Conservation (phyloP, 2,797 vertebrate species). For the Taenioides sp. region DNA sequence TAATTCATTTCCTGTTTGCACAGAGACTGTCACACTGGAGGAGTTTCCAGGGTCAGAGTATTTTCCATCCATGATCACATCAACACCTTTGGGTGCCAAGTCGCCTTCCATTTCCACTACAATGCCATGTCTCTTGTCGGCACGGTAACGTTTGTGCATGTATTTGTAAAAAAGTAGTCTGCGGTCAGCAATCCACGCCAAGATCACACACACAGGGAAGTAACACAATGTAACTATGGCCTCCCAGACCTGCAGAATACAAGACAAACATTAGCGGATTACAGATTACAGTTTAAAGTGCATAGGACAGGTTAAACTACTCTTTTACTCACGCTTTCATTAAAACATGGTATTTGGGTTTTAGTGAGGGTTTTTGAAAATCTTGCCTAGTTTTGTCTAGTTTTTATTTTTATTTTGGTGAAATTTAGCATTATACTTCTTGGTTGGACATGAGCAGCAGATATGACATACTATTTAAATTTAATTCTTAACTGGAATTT, state of each 20-base stretch:
- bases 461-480: too few relatives aligned
- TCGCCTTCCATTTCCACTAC: conserved; percentile 93
- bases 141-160: conserved; percentile 90
- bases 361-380: too few relatives aligned
- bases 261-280: background rate
- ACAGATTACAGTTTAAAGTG: background rate
- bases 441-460: too few relatives aligned
- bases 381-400: too few relatives aligned
- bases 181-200: conserved; percentile 95
- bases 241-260: conserved; percentile 85
- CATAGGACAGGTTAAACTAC: background rate
- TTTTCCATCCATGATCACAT: conserved; percentile 85
- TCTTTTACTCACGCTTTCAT: too few relatives aligned
- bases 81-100: conserved; percentile 80
- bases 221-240: conserved; percentile 88
- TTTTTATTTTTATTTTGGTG: too few relatives aligned
- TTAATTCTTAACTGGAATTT: too few relatives aligned
- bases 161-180: conserved; percentile 93
- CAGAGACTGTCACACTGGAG: conserved; percentile 60
- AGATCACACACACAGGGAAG: conserved; percentile 91
- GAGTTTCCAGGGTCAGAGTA: conserved; percentile 67
- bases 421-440: too few relatives aligned
- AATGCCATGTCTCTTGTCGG: conserved; percentile 91
- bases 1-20: conserved; percentile 79
- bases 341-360: too few relatives aligned